Conservation (phyloP, 2,797 vertebrate genomes). For the Kryptopterus vitreolus region DNA sequence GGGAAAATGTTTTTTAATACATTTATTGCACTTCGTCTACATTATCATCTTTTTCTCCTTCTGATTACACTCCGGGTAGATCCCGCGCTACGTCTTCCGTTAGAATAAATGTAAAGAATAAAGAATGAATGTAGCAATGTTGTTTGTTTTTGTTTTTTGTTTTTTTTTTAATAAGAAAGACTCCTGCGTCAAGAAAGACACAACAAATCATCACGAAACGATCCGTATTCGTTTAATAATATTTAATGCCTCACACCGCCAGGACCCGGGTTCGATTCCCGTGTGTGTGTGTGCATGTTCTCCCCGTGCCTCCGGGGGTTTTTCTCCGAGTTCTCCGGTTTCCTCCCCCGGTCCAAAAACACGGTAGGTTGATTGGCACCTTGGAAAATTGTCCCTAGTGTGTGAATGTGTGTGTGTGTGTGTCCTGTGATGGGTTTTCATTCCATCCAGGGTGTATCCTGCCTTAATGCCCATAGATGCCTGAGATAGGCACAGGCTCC, state of each 20-base stretch:
- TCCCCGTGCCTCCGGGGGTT: too few species aligned
- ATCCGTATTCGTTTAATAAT: conserved; percentile 1
- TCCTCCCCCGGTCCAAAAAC: too few species aligned
- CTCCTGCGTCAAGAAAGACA: not conserved
- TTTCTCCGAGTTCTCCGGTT: too few species aligned
- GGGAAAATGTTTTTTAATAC: not conserved
- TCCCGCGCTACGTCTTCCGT: conserved; percentile 5
- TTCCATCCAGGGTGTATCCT: too few species aligned
- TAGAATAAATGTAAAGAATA: not conserved
- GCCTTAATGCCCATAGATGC: too few species aligned
- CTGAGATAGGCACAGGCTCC: too few species aligned
- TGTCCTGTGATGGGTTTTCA: too few species aligned
- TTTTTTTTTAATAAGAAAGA: not conserved
- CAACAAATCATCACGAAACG: not conserved
- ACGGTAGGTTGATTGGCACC: too few species aligned
- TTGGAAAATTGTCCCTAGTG: too few species aligned
- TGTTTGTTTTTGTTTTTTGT: not conserved
- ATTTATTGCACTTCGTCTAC: not conserved
- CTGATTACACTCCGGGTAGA: not conserved
- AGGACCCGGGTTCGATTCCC: too few species aligned
- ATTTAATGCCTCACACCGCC: not conserved
- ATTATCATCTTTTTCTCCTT: fast-evolving
- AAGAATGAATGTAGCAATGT: conserved; percentile 5
- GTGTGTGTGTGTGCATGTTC: too few species aligned
- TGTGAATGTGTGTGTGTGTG: too few species aligned